These are phyloP conservation scores for Zaprionus tsacasi DNA, from an alignment of 1,140 invertebrate species.

Conservation along the genomic window DNA sequence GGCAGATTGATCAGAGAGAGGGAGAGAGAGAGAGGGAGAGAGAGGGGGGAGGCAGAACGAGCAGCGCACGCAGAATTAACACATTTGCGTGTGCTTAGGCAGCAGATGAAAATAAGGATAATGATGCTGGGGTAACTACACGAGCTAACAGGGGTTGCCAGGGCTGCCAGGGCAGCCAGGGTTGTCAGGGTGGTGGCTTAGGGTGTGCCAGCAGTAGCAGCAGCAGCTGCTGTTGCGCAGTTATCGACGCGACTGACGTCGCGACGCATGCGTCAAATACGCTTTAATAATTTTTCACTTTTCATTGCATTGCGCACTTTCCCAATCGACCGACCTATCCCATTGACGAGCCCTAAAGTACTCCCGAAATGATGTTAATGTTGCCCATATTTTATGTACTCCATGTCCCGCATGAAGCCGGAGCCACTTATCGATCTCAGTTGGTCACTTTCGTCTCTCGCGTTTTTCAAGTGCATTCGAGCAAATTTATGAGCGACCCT, in stretches of 20 bases:
- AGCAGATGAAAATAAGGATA: constrained; percentile 48
- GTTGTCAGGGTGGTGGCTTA: constrained; percentile 45
- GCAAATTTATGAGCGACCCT: constrained; percentile 40
- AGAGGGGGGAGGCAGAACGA: background rate
- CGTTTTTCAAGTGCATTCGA: constrained; percentile 52
- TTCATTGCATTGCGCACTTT: constrained; percentile 48
- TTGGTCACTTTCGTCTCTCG: constrained; percentile 26
- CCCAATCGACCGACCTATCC: constrained; percentile 17
- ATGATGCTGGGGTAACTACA: constrained; percentile 59
- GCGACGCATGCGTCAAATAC: constrained; percentile 68
- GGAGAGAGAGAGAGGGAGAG: constrained; percentile 3
- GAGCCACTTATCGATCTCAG: constrained; percentile 32
- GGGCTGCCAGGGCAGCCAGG: constrained; percentile 13
- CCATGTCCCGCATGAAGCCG: constrained; percentile 44
- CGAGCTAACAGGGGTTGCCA: constrained; percentile 8
- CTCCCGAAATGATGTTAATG: constrained; percentile 11
- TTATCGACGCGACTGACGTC: constrained; percentile 26
- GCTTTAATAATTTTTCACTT: constrained; percentile 75
- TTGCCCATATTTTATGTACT: constrained; percentile 15
- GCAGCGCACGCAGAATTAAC: constrained; percentile 61
- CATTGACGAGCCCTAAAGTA: constrained; percentile 16
- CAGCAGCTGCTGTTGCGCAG: constrained; percentile 71
- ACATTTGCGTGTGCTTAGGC: constrained; percentile 60
- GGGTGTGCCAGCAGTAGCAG: constrained; percentile 55
- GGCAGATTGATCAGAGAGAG: constrained; percentile 68